A percentile compares a stretch with the other conserved stretches of the same genome.
Conservation (phyloP, 2,797 vertebrate genomes). For the Astyanax mexicanus region DNA sequence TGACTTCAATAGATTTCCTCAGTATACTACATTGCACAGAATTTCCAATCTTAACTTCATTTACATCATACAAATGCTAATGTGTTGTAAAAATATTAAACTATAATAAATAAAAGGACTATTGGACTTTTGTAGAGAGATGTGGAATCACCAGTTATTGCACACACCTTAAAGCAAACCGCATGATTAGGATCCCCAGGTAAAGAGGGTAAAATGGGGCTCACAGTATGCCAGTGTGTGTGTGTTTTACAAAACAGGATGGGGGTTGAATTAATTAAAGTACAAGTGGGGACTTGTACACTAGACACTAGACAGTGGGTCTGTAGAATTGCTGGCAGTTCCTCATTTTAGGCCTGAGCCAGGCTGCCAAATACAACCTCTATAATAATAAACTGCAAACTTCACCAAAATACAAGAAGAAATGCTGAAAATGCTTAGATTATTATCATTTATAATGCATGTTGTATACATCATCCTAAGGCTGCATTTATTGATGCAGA, state of each 20-base stretch:
- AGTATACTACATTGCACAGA: background rate
- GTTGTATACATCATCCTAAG: no score
- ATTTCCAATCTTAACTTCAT: no score
- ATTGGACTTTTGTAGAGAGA: background rate
- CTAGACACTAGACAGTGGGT: background rate
- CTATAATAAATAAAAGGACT: background rate
- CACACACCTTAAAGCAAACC: background rate
- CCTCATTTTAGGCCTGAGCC: background rate
- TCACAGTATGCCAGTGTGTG: background rate
- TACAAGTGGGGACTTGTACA: background rate
- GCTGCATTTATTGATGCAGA: no score
- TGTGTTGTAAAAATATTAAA: no score
- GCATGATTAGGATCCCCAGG: conserved; percentile 45
- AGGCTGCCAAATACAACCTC: background rate
- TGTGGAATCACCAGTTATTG: background rate
- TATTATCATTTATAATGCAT: no score
- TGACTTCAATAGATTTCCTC: background rate
- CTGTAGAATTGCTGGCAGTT: background rate
- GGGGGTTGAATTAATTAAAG: background rate
- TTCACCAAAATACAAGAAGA: no score
- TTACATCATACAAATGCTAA: no score
- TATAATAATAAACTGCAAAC: no score
- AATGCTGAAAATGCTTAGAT: no score
- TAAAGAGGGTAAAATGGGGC: conserved; percentile 29
- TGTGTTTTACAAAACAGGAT: background rate